Evolutionary conservation across 2,888 invertebrate genomes (phyloP).

Genomic region (Metalampra italica): DNA sequence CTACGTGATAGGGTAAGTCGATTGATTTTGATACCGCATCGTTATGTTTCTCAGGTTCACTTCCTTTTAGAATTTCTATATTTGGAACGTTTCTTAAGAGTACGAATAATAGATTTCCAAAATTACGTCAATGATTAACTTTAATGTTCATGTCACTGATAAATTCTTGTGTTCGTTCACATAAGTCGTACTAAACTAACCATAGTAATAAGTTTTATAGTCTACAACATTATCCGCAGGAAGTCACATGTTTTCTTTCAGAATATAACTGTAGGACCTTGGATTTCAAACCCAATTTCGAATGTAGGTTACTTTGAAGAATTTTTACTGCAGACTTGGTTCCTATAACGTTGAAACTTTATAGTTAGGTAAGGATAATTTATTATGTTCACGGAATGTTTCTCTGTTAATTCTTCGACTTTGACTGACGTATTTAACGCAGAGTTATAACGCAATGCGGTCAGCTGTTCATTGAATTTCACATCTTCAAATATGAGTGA

Average conservation of each 20-base stretch:
- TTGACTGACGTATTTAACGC: conserved; percentile 24
- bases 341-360: background rate
- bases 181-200: background rate
- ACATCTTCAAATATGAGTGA: too few relatives aligned
- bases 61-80: conserved; percentile 10
- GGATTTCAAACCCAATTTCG: conserved; percentile 43
- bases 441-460: too few relatives aligned
- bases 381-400: conserved; percentile 48
- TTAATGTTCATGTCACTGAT: too few relatives aligned
- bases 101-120: conserved; percentile 1
- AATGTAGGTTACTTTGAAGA: conserved; percentile 59
- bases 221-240: conserved; percentile 35
- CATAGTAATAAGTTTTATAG: conserved; percentile 25
- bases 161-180: background rate
- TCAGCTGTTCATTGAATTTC: too few relatives aligned
- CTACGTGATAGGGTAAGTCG: conserved; percentile 47
- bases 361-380: conserved; percentile 41
- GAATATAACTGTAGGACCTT: conserved; percentile 31
- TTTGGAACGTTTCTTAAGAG: background rate
- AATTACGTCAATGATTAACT: too few relatives aligned
- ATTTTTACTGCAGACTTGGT: conserved; percentile 41
- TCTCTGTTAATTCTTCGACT: conserved; percentile 32
- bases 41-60: conserved; percentile 13
- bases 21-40: conserved; percentile 26
- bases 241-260: conserved; percentile 33